These are phyloP conservation scores for Ctenomys sociabilis DNA, from an alignment of 2,113 vertebrate genomes.

Conservation along the genomic window DNA sequence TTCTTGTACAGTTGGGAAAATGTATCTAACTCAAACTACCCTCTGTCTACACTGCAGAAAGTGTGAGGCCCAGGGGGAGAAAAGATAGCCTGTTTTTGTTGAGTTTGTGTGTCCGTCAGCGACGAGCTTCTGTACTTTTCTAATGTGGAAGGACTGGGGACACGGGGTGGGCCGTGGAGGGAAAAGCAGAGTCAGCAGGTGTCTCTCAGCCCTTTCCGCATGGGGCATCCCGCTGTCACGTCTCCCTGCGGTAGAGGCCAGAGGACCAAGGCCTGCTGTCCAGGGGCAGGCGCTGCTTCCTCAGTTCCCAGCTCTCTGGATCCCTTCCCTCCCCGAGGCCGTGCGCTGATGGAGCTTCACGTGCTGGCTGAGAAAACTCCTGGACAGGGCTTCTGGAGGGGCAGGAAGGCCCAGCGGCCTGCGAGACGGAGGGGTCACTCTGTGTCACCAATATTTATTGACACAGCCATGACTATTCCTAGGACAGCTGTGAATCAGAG, in stretches of 20 bases:
- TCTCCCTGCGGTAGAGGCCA: not conserved
- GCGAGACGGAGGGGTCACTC: slow-evolving; percentile 74
- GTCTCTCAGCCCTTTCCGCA: not conserved
- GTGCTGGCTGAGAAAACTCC: not conserved
- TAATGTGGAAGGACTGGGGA: fast-evolving
- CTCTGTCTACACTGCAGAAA: not conserved
- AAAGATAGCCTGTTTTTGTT: not conserved
- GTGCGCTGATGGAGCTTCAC: not conserved
- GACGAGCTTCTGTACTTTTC: fast-evolving
- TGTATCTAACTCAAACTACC: not conserved
- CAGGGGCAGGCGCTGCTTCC: not conserved
- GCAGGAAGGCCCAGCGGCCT: slow-evolving; percentile 71
- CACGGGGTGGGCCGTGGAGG: not conserved
- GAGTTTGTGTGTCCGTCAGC: fast-evolving
- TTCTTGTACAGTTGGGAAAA: not conserved
- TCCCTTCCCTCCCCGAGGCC: not conserved
- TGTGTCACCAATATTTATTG: slow-evolving; percentile 77
- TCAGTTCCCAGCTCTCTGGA: not conserved
- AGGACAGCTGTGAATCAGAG: slow-evolving; percentile 81
- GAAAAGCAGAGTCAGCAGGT: not conserved
- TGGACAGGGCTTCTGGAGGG: slow-evolving; percentile 44
- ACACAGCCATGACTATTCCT: slow-evolving; percentile 77
- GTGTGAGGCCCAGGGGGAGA: no score
- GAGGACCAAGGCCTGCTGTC: not conserved
- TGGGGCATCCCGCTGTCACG: not conserved